These are phyloP conservation scores for Aplochiton taeniatus DNA, from an alignment of 2,797 vertebrate species.

Conservation along the genomic window DNA sequence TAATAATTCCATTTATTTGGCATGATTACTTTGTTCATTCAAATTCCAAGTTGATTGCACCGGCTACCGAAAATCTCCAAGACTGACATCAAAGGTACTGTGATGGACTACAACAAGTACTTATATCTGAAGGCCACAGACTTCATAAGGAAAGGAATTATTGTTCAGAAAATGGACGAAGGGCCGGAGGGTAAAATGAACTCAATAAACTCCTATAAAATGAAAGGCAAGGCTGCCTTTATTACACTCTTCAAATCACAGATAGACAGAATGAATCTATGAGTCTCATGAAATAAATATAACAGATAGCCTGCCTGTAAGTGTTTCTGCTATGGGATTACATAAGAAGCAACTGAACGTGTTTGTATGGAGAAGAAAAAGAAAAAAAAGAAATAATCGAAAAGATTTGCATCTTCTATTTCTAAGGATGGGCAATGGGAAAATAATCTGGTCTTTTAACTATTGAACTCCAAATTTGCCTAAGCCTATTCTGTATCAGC, in stretches of 20 bases:
- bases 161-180: constrained; percentile 40
- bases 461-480: constrained; percentile 41
- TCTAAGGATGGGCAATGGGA: constrained; percentile 44
- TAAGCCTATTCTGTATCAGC: constrained; percentile 21
- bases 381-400: not conserved
- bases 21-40: too few species aligned
- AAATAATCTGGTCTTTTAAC: constrained; percentile 53
- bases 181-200: constrained; percentile 49
- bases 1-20: too few species aligned
- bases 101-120: not conserved
- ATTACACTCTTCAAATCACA: constrained; percentile 57
- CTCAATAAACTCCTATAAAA: constrained; percentile 38
- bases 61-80: too few species aligned
- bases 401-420: constrained; percentile 19
- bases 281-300: constrained; percentile 22
- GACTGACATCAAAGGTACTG: not conserved
- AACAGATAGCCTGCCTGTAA: constrained; percentile 31
- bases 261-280: constrained; percentile 20
- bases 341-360: constrained; percentile 20
- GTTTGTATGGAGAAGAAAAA: not conserved
- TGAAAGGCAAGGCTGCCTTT: constrained; percentile 53
- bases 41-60: too few species aligned
- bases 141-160: constrained; percentile 44
- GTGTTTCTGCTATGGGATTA: constrained; percentile 47
- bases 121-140: constrained; percentile 32